A percentile compares a stretch with the other conserved stretches of the same genome.
phyloP scores from a whole-genome alignment of 2,113 vertebrate genomes.

The Taurulus bubalis region DNA sequence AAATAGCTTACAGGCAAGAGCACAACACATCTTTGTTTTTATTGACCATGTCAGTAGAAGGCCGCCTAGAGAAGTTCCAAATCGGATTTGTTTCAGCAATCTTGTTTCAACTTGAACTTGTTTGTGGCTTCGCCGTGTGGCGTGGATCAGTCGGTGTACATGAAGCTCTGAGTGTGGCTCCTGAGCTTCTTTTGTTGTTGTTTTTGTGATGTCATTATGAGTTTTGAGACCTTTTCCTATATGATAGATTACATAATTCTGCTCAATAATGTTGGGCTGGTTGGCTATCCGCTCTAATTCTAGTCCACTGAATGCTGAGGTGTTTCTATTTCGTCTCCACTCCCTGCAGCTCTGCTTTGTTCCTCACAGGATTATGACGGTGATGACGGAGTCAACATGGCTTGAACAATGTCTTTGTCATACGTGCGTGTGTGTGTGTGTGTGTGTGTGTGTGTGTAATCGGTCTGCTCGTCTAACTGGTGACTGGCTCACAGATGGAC shows the following conservation, averaged over 20 bases:
- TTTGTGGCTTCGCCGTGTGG: neutral
- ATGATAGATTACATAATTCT: neutral
- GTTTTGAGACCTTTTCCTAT: neutral
- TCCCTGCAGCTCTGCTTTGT: neutral
- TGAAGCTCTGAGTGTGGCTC: neutral
- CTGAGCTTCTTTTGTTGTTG: neutral
- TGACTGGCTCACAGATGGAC: slow-evolving; percentile 47
- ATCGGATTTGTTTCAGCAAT: too few species aligned
- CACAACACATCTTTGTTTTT: neutral
- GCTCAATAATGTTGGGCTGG: neutral
- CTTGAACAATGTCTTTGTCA: slow-evolving; percentile 22
- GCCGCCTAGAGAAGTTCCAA: neutral
- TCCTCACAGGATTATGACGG: slow-evolving; percentile 12
- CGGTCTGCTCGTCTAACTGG: slow-evolving; percentile 20
- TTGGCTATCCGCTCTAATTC: neutral
- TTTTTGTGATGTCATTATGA: neutral
- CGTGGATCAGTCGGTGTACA: neutral
- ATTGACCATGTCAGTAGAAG: neutral
- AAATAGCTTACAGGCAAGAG: neutral
- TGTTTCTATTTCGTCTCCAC: slow-evolving; percentile 4
- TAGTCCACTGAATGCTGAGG: neutral
- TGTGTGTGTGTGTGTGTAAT: slow-evolving; percentile 23
- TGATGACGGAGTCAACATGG: slow-evolving; percentile 32
- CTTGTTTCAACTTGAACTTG: neutral
- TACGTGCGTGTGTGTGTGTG: neutral